phyloP scores from a whole-genome alignment of 2,888 invertebrate species.

The Thymelicus sylvestris region DNA sequence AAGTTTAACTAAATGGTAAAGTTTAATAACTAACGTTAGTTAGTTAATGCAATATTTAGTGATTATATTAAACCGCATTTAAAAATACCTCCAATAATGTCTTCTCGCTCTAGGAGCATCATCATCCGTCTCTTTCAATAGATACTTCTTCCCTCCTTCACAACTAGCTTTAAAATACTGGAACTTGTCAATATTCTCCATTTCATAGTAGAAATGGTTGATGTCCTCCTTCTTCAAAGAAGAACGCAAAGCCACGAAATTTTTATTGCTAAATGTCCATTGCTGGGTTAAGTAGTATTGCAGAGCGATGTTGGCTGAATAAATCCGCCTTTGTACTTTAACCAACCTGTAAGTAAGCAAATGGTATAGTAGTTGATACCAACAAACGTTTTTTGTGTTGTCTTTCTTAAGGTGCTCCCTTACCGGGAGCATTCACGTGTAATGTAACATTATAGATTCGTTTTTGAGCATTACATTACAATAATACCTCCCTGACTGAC shows the following conservation, averaged over 20 bases:
- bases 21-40: no score
- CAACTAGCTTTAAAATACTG: slow-evolving; percentile 82
- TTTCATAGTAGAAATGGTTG: slow-evolving; percentile 84
- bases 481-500: no score
- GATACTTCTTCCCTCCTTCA: slow-evolving; percentile 86
- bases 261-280: slow-evolving; percentile 90
- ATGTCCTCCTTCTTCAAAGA: slow-evolving; percentile 75
- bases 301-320: slow-evolving; percentile 89
- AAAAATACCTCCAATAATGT: slow-evolving; percentile 78
- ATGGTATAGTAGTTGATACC: no score
- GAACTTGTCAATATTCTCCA: slow-evolving; percentile 79
- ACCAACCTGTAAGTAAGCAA: slow-evolving; percentile 85
- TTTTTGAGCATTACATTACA: no score
- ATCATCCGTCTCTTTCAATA: slow-evolving; percentile 87
- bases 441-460: no score
- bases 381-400: no score
- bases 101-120: slow-evolving; percentile 80
- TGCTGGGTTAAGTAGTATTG: slow-evolving; percentile 90
- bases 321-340: slow-evolving; percentile 92
- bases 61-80: not conserved
- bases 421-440: no score
- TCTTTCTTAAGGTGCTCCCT: no score
- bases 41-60: not conserved
- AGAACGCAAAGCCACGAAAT: slow-evolving; percentile 80
- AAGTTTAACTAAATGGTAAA: no score